Conservation (phyloP, 2,113 vertebrate species). For the Phalacrocorax brasilianus region DNA sequence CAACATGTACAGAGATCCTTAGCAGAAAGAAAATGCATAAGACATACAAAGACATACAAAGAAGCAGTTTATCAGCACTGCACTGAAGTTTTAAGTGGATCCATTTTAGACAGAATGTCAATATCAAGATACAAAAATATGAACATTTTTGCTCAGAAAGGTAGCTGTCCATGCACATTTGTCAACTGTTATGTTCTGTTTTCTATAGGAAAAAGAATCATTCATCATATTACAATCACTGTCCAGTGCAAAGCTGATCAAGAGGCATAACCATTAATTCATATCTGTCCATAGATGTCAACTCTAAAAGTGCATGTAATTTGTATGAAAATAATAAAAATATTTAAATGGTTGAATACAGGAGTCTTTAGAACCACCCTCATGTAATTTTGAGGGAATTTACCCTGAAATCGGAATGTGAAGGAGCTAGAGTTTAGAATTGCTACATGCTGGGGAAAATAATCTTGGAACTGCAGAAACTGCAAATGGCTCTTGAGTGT, state of each 20-base stretch:
- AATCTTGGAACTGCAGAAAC: neutral
- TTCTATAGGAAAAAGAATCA: conserved; percentile 14
- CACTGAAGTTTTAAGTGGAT: neutral
- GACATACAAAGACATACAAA: neutral
- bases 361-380: neutral
- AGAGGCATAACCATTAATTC: conserved; percentile 37
- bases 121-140: conserved; percentile 9
- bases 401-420: neutral
- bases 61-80: neutral
- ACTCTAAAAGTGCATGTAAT: neutral
- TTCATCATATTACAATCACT: conserved; percentile 41
- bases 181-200: conserved; percentile 12
- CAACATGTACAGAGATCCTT: neutral
- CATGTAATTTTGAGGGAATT: neutral
- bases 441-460: neutral
- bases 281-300: neutral
- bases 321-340: neutral
- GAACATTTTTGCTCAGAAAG: neutral
- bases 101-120: neutral
- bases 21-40: neutral
- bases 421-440: neutral
- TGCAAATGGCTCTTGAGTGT: neutral
- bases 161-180: conserved; percentile 15
- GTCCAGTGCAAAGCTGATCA: conserved; percentile 21
- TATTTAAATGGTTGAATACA: neutral